Base-by-base conservation (phyloP, 2,888 invertebrate species). In the Cryptophagus acutangulus region DNA sequence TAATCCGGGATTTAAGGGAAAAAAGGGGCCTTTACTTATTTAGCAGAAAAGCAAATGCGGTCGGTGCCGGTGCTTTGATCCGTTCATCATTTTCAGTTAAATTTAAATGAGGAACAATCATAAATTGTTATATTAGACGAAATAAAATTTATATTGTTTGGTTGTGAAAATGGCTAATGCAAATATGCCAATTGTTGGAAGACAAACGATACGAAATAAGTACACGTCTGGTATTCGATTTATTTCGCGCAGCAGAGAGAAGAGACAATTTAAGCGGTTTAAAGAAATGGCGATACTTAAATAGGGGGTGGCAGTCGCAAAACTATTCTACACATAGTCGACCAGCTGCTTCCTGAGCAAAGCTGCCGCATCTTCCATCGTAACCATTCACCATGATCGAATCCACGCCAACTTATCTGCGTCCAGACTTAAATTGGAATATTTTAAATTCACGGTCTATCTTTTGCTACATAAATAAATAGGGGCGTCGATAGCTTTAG, bases 201-300 rank as follows among this genome's bases (percentile, higher is more conserved):
- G 55, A 58, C 48, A 58, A 54, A 52, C 55, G 41, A 40, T 38
- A n/a, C 48, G 6, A 31, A 58, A 55, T 50, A 50, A 46, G 46
- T 45, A 49, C n/a, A 57, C 56, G 54, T 57, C 58, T 54, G n/a
- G n/a, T n/a, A 58, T 61, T 61, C 63, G 62, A 65, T 65, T 65
- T 64, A 65, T 65, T 62, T 59, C 56, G n/a, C n/a, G n/a, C n/a
- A n/a, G n/a, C n/a, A n/a, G n/a, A n/a, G n/a, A n/a, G n/a, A n/a
- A 56, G 62, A 64, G 62, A 65, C 64, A 65, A 64, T 65, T 64
- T 66, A 63, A 62, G 59, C 63, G 63, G 59, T 65, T 64, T 61
- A 60, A 59, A 64, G 61, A 59, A 63, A 66, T 62, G 59, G 62
- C 61, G 55, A 58, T 62, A 59, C 58, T 63, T 61, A 60, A 61